Evolutionary conservation across 2,888 invertebrate species (phyloP), one percentile per base, ranked within the genome.

Genomic region (Thalpophila matura): DNA sequence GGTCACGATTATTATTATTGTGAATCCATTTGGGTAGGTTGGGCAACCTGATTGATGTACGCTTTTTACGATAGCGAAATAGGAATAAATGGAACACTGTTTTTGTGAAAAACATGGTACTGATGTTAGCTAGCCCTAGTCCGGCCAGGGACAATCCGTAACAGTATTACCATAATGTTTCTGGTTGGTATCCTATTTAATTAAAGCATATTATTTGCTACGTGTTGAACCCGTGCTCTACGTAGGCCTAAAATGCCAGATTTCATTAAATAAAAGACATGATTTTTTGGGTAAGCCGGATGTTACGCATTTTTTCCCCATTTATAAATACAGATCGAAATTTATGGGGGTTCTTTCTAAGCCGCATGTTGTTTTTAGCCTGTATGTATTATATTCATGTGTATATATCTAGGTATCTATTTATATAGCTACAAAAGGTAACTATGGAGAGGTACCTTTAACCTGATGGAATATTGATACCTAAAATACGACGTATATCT

Each of bases 231-330:
- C 33, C 47, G 37, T 27, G 16, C 37, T 38, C 18, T 14, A 18
- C 37, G 31, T 18, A 16, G 24, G 33, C 38, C 7, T 22, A 10
- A 54, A 64, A 64, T 38, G 27, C 5, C 56, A 27, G 45, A 20
- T 64, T 64, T 45, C 4, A 22, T 54, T 31, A 54, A 22, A 16
- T 31, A 54, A 22, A 16, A 27, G 2, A 27, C 12, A n/a, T 10
- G 31, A 7, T 26, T 43, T 61, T 35, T 29, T 31, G 24, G 9
- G 24, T 43, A 59, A 47, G 20, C 31, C 14, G 49, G 29, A 42
- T 45, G 37, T 31, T 12, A 10, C n/a, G 27, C 1, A 4, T 14
- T 54, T 45, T 20, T 38, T 26, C 14, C 7, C 18, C 22, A 9
- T 20, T 20, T 10, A 12, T 24, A 40, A 22, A 40, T 7, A 40